Base-by-base conservation (phyloP, 2,113 vertebrate species). In the Hippocampus abdominalis region DNA sequence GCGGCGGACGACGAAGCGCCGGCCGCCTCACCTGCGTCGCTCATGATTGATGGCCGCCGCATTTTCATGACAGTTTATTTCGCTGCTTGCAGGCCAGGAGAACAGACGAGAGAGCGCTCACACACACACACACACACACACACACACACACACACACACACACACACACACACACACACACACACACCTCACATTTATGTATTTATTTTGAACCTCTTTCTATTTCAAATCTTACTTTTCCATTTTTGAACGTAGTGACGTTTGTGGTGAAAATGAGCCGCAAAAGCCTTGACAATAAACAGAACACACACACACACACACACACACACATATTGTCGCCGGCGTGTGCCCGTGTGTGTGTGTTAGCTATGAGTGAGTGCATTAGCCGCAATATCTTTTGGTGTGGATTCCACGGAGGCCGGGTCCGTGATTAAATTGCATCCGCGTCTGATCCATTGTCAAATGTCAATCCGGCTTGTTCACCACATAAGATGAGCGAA, bases 311-410 rank as follows among this genome's bases (percentile, higher is more conserved):
- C 12, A 10, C 75, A 21, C 42, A 42, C 48, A 61, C 64, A 36
- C 21, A 39, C 44, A 42, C 25, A 3, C 1, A 29, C 29, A 29
- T 3, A 2, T 57, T 59, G 36, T 13, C 42, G 21, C 53, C 27
- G 20, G 27, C 62, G 44, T 64, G 29, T 61, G 67, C 39, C 21
- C 57, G 39, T 36, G 62, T 54, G 3, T 70, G 36, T 36, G 62
- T 60, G 5, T 71, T 67, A 6, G 32, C 32, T 36, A 36, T 68
- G 62, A 49, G 63, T 70, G 57, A 69, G 44, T 66, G 53, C 25
- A 83, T 87, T 86, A 79, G 75, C 78, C 32, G 16, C 68, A 78
- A 78, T 82, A 75, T 72, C 69, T 76, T 81, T 79, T 73, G 76
- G 83, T 79, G 76, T 77, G 78, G 85, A 81, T 87, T 81, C 81